Base-by-base conservation (phyloP, 2,888 invertebrate species). In the Scaptomyza tumidula region DNA sequence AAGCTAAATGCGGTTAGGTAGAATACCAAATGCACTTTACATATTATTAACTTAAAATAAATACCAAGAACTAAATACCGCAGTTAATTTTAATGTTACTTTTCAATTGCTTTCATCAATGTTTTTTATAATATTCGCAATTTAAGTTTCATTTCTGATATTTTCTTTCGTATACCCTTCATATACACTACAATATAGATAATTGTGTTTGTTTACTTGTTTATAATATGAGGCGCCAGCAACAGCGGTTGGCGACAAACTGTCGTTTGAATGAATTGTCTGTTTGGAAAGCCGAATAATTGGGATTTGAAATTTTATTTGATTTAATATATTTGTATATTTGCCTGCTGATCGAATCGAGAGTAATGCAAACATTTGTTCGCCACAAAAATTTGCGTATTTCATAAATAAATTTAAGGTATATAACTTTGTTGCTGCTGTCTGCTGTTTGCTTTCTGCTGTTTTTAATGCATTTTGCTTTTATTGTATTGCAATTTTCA, bases 191-290 rank as follows among this genome's bases (percentile, higher is more conserved):
- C 7, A 11, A 3, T 6, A 19, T 11, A 27, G 2, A 14, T 24
- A 9, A 14, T 27, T 14, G 5, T 11, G 5, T 35, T 50, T 16
- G 19, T 45, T 35, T 44, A 50, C 67, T 71, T 79, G 55, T 59
- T 67, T 67, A 75, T 61, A 44, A 65, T 67, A 52, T 45, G 66
- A 63, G 78, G 69, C 78, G 78, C 84, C 84, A 80, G 55, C 57
- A 10, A 16, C 16, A 48, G 45, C 49, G 57, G 46, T 45, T 48
- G 80, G 69, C 80, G 70, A 58, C 80, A 61, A 67, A 58, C 41
- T 50, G 82, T 61, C 77, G 66, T 57, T 65, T 54, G 66, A 63
- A 35, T 19, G n/a, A 48, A 31, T 31, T 31, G 16, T 31, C 7
- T 31, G 48, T 16, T 16, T 49, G 48, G 31, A 31, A 16, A n/a